Base-by-base conservation (phyloP, 2,113 vertebrate genomes). In the Asarcornis scutulata region DNA sequence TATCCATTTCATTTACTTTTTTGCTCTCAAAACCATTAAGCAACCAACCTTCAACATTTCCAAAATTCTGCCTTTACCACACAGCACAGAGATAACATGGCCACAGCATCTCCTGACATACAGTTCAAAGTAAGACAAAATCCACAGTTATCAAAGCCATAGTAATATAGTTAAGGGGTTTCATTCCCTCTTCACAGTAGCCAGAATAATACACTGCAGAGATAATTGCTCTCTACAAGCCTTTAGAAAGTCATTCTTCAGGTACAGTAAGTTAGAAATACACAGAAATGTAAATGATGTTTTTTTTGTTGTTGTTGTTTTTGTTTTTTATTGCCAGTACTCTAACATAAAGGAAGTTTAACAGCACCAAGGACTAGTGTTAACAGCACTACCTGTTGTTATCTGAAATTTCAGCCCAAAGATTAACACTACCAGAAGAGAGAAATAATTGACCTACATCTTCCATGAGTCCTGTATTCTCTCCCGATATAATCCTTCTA, bases 111-210 rank as follows among this genome's bases (percentile, higher is more conserved):
- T 96, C 27, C 56, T 67, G 88, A 29, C 72, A 58, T 74, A 78
- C 34, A 21, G 44, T 89, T 22, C 56, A 83, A 91, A 93, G 40
- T 75, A 85, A 96, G 87, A 95, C 40, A 83, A 80, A 94, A 38
- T 67, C 31, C 89, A 46, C 44, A 73, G 78, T 94, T 97, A 93
- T 68, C 91, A 91, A 95, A 97, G 95, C 86, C 79, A 82, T 48
- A 95, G 79, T 80, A 90, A 96, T 88, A 29, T 73, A 91, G 29
- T 88, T 97, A 85, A 48, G 83, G n/a, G 66, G 74, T 66, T 97
- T 62, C 52, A 80, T 88, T 98, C 83, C 64, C 46, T 95, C 73
- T 93, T 97, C 62, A 11, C 52, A 85, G 50, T 78, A 94, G 52
- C 59, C 88, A 92, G 90, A 96, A 97, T 71, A 94, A 36, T 50